Conservation (phyloP, 1,140 invertebrate genomes). For the Riptortus pedestris region DNA sequence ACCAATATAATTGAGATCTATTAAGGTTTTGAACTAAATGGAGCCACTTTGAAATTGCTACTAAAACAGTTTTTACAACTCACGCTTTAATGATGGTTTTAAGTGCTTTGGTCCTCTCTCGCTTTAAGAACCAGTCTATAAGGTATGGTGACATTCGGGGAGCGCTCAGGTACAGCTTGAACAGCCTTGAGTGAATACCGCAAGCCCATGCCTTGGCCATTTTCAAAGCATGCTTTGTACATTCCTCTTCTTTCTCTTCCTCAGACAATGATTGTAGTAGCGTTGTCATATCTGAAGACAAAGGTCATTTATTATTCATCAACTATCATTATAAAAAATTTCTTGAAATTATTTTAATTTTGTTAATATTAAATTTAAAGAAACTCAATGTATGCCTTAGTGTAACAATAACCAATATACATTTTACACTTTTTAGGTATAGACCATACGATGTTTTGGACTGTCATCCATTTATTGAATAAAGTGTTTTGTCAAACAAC, state of each 20-base stretch:
- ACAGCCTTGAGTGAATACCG: conserved; percentile 84
- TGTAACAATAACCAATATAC: no score
- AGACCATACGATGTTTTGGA: no score
- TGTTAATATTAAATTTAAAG: conserved; percentile 14
- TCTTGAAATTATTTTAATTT: no score
- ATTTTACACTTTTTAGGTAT: no score
- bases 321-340: background rate
- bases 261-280: conserved; percentile 66
- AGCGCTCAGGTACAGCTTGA: conserved; percentile 72
- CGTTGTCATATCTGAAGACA: conserved; percentile 78
- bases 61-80: no score
- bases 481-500: no score
- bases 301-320: conserved; percentile 26
- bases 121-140: conserved; percentile 92
- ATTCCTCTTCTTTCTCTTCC: conserved; percentile 71
- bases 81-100: conserved; percentile 93
- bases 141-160: conserved; percentile 93
- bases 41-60: no score
- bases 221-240: conserved; percentile 74
- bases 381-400: conserved; percentile 15
- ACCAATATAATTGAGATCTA: no score
- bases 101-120: conserved; percentile 81
- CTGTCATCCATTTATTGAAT: no score
- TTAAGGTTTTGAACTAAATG: no score
- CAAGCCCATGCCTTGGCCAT: conserved; percentile 83